phyloP scores from a whole-genome alignment of 2,797 vertebrate genomes.

The Sebastes steindachneri region DNA sequence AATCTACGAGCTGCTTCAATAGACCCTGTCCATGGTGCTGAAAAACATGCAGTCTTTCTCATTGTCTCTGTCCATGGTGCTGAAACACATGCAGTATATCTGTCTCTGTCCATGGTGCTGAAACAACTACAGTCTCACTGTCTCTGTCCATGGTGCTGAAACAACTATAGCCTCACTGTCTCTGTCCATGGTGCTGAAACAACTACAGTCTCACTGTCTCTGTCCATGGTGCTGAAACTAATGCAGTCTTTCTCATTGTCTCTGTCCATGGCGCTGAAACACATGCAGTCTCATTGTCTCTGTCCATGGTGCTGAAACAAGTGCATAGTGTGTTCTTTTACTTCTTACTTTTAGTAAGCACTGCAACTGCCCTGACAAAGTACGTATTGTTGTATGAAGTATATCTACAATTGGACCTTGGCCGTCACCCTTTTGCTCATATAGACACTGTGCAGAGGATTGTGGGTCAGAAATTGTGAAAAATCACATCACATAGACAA shows the following conservation, averaged over 20 bases:
- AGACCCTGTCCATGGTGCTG: not conserved
- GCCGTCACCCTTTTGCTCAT: too few relatives aligned
- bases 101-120: too few relatives aligned
- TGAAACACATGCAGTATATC: rapidly evolving
- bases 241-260: not conserved
- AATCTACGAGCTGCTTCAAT: not conserved
- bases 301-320: constrained; percentile 25
- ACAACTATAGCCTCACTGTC: too few relatives aligned
- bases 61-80: not conserved
- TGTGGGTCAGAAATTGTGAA: too few relatives aligned
- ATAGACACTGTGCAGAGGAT: too few relatives aligned
- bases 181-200: not conserved
- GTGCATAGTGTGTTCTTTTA: too few relatives aligned
- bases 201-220: not conserved
- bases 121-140: rapidly evolving
- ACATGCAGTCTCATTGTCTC: not conserved
- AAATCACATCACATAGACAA: not conserved
- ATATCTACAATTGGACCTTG: too few relatives aligned
- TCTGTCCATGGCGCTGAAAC: constrained; percentile 28
- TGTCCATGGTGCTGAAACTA: constrained; percentile 23
- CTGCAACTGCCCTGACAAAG: too few relatives aligned
- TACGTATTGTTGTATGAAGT: too few relatives aligned
- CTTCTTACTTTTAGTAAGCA: too few relatives aligned
- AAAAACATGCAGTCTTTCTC: not conserved
- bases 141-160: too few relatives aligned